These are phyloP conservation scores for Pleuronectes platessa DNA, from an alignment of 2,113 vertebrate genomes.

Conservation along the genomic window DNA sequence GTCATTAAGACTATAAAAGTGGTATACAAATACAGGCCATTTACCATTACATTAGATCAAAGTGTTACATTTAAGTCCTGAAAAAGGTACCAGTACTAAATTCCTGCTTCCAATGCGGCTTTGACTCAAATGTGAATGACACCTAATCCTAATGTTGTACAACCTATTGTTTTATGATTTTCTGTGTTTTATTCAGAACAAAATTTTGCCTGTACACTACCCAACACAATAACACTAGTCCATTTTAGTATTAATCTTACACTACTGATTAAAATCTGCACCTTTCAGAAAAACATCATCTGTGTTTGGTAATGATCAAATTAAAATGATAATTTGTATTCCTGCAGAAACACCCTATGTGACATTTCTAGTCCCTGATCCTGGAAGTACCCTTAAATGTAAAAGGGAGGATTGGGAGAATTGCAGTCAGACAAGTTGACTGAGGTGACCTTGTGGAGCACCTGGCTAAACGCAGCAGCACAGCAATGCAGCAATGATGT, in stretches of 20 bases:
- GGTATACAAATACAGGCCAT: too few relatives aligned
- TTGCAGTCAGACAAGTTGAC: conserved; percentile 18
- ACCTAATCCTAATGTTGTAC: too few relatives aligned
- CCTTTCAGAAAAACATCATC: background rate
- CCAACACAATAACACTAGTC: background rate
- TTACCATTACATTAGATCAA: too few relatives aligned
- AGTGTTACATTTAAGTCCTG: too few relatives aligned
- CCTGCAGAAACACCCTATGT: background rate
- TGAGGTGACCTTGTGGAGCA: conserved; percentile 58
- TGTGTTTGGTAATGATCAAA: background rate
- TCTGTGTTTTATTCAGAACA: too few relatives aligned
- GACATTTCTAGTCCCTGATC: background rate
- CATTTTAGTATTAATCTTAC: background rate
- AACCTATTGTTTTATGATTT: too few relatives aligned
- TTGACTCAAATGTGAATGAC: too few relatives aligned
- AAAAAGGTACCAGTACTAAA: too few relatives aligned
- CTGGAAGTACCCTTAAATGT: background rate
- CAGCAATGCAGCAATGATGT: conserved; percentile 54
- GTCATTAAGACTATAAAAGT: too few relatives aligned
- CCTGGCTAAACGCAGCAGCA: conserved; percentile 55
- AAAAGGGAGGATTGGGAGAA: conserved; percentile 2
- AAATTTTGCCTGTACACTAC: background rate
- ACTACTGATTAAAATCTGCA: background rate
- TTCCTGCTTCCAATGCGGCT: too few relatives aligned
- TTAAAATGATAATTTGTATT: background rate